Base-by-base conservation (phyloP, 2,113 vertebrate species). In the Scortum barcoo region DNA sequence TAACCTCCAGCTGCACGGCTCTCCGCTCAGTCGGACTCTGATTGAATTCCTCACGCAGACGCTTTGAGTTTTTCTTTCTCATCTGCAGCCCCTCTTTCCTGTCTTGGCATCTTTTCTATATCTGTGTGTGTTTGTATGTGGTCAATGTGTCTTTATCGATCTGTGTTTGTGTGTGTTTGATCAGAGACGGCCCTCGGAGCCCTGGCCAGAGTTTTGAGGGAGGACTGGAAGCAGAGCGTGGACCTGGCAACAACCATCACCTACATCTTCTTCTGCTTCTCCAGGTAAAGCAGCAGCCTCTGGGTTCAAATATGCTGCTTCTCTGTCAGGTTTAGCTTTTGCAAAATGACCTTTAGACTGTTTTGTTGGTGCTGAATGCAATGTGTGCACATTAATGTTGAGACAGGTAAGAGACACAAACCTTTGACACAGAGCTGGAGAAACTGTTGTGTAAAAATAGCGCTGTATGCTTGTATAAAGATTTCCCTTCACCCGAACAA, bases 261-360 rank as follows among this genome's bases (percentile, higher is more conserved):
- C 91, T 97, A 96, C 72, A 93, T 98, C 87, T 99, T 98, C 89
- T 99, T 99, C 91, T 98, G 97, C 90, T 98, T 99, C 92, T 98
- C 97, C 30, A 99, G 97, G 97, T 98, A 93, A 92, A 79, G 11
- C 24, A 20, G 13, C 20, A 33, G 4, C 20, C 1, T 12, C 10
- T 12, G 3, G 8, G 14, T 13, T 58, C 24, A 50, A 17, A 58
- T 24, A 17, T 4, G 9, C n/a, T 1, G 2, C 38, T 36, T 60
- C 16, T 19, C 44, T 46, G 44, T 46, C 7, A 2, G 20, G 48
- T 20, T 20, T 19, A 16, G 44, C 44, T 46, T 46, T 17, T 46
- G 44, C 2, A 46, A 16, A 13, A 17, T 26, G 11, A 56, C 4
- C 13, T 57, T 24, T n/a, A n/a, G n/a, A n/a, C 10, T 13, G 33